Percentiles rank a stretch among this genome's conserved stretches.
Conservation (phyloP, 2,113 vertebrate genomes). For the Rhinoderma darwinii region DNA sequence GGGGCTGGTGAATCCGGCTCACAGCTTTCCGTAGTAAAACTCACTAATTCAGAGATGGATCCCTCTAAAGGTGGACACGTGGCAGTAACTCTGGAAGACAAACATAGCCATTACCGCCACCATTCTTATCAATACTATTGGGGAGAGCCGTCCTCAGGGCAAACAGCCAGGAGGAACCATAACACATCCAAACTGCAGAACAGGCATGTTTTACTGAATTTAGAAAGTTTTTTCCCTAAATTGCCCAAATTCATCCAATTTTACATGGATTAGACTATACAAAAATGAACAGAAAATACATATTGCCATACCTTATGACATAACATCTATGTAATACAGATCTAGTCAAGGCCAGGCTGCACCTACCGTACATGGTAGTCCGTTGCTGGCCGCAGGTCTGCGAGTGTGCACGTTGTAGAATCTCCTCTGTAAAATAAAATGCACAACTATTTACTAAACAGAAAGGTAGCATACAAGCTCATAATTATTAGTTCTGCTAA, state of each 20-base stretch:
- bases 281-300: no score
- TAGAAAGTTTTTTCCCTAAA: no score
- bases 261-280: no score
- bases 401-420: constrained; percentile 71
- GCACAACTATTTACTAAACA: neutral
- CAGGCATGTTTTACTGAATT: no score
- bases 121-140: neutral
- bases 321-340: neutral
- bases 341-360: neutral
- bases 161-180: no score
- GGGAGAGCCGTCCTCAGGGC: no score
- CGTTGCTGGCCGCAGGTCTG: constrained; percentile 77
- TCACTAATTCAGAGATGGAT: constrained; percentile 72
- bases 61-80: constrained; percentile 73
- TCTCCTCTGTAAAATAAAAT: constrained; percentile 70
- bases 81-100: constrained; percentile 73
- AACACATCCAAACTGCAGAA: no score
- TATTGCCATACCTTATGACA: neutral
- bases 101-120: neutral
- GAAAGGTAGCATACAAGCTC: neutral
- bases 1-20: constrained; percentile 76
- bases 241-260: neutral
- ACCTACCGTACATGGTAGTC: constrained; percentile 79
- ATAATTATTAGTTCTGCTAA: neutral
- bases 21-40: constrained; percentile 77